A percentile compares a stretch with the other conserved stretches of the same genome.
phyloP scores from a whole-genome alignment of 1,140 invertebrate genomes.

The Bombus haemorrhoidalis region DNA sequence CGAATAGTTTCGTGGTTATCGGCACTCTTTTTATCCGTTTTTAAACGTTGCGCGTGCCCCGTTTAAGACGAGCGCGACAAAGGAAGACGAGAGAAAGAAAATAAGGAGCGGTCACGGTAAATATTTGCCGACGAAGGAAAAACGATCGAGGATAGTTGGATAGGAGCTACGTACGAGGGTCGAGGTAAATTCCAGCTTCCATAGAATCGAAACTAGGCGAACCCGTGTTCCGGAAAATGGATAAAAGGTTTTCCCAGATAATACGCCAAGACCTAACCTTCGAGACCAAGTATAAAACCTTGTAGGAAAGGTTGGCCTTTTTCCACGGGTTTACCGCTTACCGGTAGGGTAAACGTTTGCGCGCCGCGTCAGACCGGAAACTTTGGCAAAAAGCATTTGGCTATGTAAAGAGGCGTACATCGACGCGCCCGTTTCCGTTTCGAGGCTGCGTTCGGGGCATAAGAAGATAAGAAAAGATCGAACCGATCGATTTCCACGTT shows the following conservation, averaged over 20 bases:
- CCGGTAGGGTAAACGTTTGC: neutral
- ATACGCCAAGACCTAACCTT: conserved; percentile 2
- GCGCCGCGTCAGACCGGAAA: conserved; percentile 24
- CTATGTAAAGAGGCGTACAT: neutral
- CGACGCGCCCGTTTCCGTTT: neutral
- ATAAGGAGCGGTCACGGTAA: neutral
- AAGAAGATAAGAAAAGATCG: conserved; percentile 1
- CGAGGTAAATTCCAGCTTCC: neutral
- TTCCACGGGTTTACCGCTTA: conserved; percentile 1
- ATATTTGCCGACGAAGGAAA: neutral
- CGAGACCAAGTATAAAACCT: conserved; percentile 1
- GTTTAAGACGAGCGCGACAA: neutral
- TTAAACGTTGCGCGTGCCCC: too few species aligned
- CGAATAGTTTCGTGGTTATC: neutral
- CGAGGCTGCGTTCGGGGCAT: neutral
- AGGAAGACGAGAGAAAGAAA: neutral
- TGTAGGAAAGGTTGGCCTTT: conserved; percentile 3
- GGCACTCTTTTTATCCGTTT: too few species aligned
- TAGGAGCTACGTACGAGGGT: neutral
- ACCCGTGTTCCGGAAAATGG: conserved; percentile 34
- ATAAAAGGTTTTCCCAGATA: conserved; percentile 21
- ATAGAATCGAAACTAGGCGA: conserved; percentile 24
- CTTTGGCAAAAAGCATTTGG: neutral
- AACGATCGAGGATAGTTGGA: neutral
- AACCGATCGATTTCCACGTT: neutral